phyloP scores from a whole-genome alignment of 1,140 invertebrate genomes.

The Penaeus indicus region DNA sequence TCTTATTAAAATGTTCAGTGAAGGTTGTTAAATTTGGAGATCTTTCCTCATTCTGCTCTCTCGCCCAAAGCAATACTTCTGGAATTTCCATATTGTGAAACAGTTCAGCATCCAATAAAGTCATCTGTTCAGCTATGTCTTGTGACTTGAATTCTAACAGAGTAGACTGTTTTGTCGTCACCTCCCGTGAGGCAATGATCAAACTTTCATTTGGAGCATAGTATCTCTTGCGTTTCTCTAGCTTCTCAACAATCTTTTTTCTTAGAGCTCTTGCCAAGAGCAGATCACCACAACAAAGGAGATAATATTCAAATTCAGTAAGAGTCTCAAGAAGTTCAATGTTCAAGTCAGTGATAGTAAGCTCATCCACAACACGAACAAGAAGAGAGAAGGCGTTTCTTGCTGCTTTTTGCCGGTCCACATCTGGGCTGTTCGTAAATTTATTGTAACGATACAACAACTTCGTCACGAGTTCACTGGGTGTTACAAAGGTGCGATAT shows the following conservation, averaged over 20 bases:
- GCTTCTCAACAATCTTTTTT: conserved; percentile 92
- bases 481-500: conserved; percentile 93
- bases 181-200: conserved; percentile 1
- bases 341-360: conserved; percentile 82
- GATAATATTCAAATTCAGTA: conserved; percentile 92
- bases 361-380: conserved; percentile 91
- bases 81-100: conserved; percentile 98
- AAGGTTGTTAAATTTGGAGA: conserved; percentile 97
- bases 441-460: conserved; percentile 87
- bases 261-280: conserved; percentile 89
- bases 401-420: conserved; percentile 82
- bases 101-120: conserved; percentile 92
- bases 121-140: conserved; percentile 98
- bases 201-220: conserved; percentile 42
- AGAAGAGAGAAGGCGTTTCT: conserved; percentile 89
- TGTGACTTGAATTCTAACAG: conserved; percentile 94
- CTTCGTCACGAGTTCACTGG: conserved; percentile 89
- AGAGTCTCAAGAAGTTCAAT: conserved; percentile 70
- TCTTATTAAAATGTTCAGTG: conserved; percentile 99
- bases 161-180: conserved; percentile 69
- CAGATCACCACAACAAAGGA: conserved; percentile 86
- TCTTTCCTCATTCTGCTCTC: conserved; percentile 96
- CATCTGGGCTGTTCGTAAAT: conserved; percentile 80
- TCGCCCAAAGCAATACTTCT: conserved; percentile 96
- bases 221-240: conserved; percentile 78